phyloP scores from a whole-genome alignment of 2,797 vertebrate genomes.

The Sylvilagus floridanus region DNA sequence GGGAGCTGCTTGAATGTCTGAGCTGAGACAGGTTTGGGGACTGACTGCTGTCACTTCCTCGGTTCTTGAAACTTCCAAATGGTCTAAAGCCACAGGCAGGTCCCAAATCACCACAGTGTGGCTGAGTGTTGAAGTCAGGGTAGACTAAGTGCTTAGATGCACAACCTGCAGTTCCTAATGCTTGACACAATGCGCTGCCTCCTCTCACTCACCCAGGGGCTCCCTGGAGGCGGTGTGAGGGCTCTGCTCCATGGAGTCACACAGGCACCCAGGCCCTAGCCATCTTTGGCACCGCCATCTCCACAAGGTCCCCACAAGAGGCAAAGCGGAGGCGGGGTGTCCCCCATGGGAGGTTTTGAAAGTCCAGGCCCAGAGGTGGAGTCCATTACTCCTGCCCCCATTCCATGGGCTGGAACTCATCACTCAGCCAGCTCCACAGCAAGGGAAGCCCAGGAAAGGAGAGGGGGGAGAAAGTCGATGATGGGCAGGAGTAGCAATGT shows the following conservation, averaged over 20 bases:
- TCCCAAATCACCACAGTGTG: not conserved
- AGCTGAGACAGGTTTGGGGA: not conserved
- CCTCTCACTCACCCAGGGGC: too few species aligned
- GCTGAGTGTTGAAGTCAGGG: not conserved
- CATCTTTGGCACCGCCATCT: not conserved
- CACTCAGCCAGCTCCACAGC: not conserved
- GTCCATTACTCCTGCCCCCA: not conserved
- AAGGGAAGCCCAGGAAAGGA: not conserved
- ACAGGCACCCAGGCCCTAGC: not conserved
- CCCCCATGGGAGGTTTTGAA: fast-evolving
- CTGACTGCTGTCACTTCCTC: not conserved
- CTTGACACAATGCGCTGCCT: not conserved
- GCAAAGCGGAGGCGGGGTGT: not conserved
- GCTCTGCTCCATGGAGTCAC: not conserved
- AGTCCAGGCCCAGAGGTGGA: not conserved
- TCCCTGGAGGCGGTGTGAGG: not conserved
- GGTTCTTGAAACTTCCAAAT: not conserved
- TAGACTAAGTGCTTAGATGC: not conserved
- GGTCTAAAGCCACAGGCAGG: not conserved
- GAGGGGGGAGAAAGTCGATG: not conserved
- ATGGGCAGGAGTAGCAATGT: not conserved
- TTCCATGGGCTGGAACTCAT: not conserved
- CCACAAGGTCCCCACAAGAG: not conserved
- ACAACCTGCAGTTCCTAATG: not conserved
- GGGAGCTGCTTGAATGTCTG: not conserved